These are phyloP conservation scores for Yoshiicerus persimilis DNA, from an alignment of 1,140 invertebrate genomes.

Conservation along the genomic window DNA sequence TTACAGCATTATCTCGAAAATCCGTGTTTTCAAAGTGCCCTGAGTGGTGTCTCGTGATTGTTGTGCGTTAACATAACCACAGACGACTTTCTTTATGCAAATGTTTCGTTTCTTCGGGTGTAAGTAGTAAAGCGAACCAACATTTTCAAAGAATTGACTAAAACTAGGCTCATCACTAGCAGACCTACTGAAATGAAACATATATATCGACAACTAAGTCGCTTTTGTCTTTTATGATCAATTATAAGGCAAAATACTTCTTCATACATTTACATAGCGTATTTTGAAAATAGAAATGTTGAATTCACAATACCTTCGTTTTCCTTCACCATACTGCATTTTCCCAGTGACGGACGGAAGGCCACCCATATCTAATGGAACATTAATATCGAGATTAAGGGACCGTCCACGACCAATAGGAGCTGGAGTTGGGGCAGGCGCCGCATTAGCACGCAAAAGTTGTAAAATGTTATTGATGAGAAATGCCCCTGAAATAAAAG, in stretches of 20 bases:
- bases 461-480: slow-evolving; percentile 49
- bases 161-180: slow-evolving; percentile 29
- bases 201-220: too few relatives aligned
- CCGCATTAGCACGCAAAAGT: slow-evolving; percentile 38
- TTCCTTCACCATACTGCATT: not conserved
- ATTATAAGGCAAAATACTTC: too few relatives aligned
- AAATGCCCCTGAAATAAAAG: slow-evolving; percentile 41
- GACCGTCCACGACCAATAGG: not conserved
- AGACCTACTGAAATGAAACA: not conserved
- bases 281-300: too few relatives aligned
- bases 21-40: slow-evolving; percentile 5
- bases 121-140: slow-evolving; percentile 44
- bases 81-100: slow-evolving; percentile 47
- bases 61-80: slow-evolving; percentile 34
- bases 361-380: slow-evolving; percentile 29
- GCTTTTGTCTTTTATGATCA: too few relatives aligned
- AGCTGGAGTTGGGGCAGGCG: not conserved
- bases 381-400: slow-evolving; percentile 24
- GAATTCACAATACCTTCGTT: too few relatives aligned
- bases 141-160: slow-evolving; percentile 42
- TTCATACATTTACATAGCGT: too few relatives aligned
- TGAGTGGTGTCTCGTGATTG: not conserved
- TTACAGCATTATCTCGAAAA: slow-evolving; percentile 48
- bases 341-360: not conserved
- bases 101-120: slow-evolving; percentile 37